Conservation (phyloP, 2,113 vertebrate genomes). For the Edolisoma coerulescens region DNA sequence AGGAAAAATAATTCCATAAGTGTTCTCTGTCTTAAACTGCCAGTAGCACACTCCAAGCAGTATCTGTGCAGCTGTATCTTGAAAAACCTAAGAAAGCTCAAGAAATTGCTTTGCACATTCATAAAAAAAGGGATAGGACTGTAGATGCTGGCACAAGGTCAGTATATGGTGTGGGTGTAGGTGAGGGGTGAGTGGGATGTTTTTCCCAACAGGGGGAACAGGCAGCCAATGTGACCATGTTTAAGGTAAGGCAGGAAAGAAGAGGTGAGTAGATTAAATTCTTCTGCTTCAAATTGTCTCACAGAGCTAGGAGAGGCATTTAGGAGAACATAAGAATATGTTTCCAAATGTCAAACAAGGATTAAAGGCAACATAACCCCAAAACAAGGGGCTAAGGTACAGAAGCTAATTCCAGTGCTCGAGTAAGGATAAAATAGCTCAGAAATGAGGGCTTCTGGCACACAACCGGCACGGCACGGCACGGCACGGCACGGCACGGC, state of each 20-base stretch:
- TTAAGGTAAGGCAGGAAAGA: neutral
- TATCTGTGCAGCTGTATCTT: neutral
- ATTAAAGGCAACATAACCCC: neutral
- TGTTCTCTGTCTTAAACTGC: neutral
- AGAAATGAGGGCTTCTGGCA: neutral
- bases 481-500: too few species aligned
- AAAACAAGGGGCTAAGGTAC: neutral
- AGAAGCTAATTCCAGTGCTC: neutral
- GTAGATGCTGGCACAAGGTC: neutral
- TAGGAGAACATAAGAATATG: neutral
- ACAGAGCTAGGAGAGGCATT: neutral
- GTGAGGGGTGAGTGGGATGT: neutral
- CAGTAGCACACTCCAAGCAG: neutral
- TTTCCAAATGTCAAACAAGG: neutral
- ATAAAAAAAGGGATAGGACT: neutral
- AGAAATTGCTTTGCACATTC: neutral
- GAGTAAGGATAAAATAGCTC: neutral
- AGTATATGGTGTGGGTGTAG: neutral
- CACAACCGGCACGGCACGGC: too few species aligned
- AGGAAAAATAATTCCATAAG: neutral
- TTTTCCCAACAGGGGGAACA: neutral
- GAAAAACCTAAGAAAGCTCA: neutral
- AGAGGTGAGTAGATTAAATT: neutral
- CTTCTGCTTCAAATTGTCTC: neutral
- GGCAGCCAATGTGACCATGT: rapidly evolving